Evolutionary conservation across 2,888 invertebrate species (phyloP), one percentile per base, ranked within the genome.

Genomic region (Eupithecia centaureata): DNA sequence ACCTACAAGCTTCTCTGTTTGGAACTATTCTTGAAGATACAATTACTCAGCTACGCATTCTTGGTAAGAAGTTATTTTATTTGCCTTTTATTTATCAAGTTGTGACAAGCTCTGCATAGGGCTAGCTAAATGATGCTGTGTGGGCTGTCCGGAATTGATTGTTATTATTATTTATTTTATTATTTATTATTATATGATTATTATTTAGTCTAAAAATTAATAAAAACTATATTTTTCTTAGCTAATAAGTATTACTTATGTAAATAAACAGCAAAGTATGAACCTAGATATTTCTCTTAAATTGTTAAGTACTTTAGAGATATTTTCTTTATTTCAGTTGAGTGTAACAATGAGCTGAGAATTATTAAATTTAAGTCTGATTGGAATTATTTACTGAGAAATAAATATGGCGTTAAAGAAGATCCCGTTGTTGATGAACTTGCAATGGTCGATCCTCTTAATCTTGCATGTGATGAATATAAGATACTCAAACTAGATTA

Each of bases 11-110:
- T 0, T 82, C 80, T 1, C 56, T 90, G 18, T 86, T 86, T 67
- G 86, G 85, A 3, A 82, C 84, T 0, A 69, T 85, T 22, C 64
- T 91, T 33, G 91, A 89, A 76, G 89, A 89, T 61, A 70, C 78
- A 0, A 73, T 88, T 15, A 78, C 74, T 12, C 78, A 88, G 71
- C 42, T 89, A 8, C 79, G 82, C 15, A 81, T 91, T 61, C 76
- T 90, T 15, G 77, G 91, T 90, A 76, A 72, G 72, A 67, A 0
- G 8, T n/a, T 1, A 33, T 52, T n/a, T n/a, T n/a, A n/a, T n/a
- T n/a, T n/a, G n/a, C n/a, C n/a, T n/a, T n/a, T n/a, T n/a, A n/a
- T n/a, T n/a, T n/a, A n/a, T n/a, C n/a, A n/a, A n/a, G n/a, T n/a
- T n/a, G n/a, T n/a, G n/a, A n/a, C n/a, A n/a, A n/a, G n/a, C n/a